Evolutionary conservation across 2,888 invertebrate genomes (phyloP), one percentile per base, ranked within the genome.

Genomic region (Cecidostiba fungosa): DNA sequence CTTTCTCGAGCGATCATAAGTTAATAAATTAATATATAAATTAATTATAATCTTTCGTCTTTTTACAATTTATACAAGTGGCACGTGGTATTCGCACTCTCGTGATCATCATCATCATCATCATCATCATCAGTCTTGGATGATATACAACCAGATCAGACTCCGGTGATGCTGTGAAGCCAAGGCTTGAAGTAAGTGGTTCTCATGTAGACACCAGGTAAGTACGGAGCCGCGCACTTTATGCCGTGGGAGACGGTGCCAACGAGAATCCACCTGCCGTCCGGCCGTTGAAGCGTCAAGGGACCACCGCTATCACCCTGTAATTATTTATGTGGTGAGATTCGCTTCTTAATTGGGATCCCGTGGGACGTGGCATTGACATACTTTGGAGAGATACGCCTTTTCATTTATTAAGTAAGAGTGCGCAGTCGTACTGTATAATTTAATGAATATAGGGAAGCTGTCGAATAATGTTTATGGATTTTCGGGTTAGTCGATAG

Each of bases 201-300:
- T 89, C 98, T 95, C 98, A 98, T 98, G 93, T 98, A 98, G 59
- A 98, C 98, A 14, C 98, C 98, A 0, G 98, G 98, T 39, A 98
- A 94, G 94, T 97, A 98, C 0, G 98, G 98, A 4, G 98, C 97
- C 0, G 98, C 98, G 91, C 98, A 98, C 91, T 98, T 98, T 89
- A 98, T 98, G n/a, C 98, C 98, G 90, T 98, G 98, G 10, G 98
- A 98, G 0, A 98, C 98, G 0, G 98, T 98, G 8, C 98, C 98
- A 0, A 97, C 97, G 6, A 98, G 94, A 88, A 97, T 96, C 96
- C 98, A 98, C 87, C 96, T 95, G 0, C 98, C 98, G 90, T 98
- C 97, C 0, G 96, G 95, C 78, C 97, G 94, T 91, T 97, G 97
- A 14, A 98, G 94, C 79, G 98, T 97, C 87, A 98, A 93, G 0